Base-by-base conservation (phyloP, 2,797 vertebrate genomes). In the Eospalax fontanierii region DNA sequence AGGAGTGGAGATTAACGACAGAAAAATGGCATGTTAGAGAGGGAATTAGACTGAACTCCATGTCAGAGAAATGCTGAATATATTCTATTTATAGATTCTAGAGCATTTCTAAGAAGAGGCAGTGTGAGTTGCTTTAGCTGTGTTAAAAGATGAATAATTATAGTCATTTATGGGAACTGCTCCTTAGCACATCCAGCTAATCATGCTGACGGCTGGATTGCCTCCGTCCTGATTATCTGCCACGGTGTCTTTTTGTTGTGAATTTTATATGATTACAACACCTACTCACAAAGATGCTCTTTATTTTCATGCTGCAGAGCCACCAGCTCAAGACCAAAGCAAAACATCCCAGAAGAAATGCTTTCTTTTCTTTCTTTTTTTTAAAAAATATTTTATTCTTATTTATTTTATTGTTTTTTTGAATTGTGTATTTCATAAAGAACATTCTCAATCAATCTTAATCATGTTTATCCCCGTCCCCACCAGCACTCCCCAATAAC, bases 141-240 rank as follows among this genome's bases (percentile, higher is more conserved):
- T 88, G 82, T 95, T 90, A 92, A 75, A 93, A 89, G 82, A 96
- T 82, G 12, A 63, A 79, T 96, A 94, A 97, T 97, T 91, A 93
- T 43, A 97, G 91, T 91, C 93, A 94, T 95, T 93, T 89, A 63
- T 50, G 78, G 46, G 87, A 91, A 82, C 46, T 4, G 43, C 73
- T 66, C 73, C 87, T 93, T 71, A 79, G 68, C 89, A 57, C 90
- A 65, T 75, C 73, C 22, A 35, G 87, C 87, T 95, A 87, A 96
- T 95, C 80, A 81, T 59, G 7, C 43, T 28, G 22, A 50, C 40
- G 63, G 11, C 91, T 89, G 59, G 28, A 61, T 80, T 30, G 76
- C 63, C 74, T 15, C 6, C 19, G 18, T 30, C 0, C 0, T 75
- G 59, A 86, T 9, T 94, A 75, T 89, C 93, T 85, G 87, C 70